Conservation (phyloP, 2,797 vertebrate species). For the Zalophus californianus region DNA sequence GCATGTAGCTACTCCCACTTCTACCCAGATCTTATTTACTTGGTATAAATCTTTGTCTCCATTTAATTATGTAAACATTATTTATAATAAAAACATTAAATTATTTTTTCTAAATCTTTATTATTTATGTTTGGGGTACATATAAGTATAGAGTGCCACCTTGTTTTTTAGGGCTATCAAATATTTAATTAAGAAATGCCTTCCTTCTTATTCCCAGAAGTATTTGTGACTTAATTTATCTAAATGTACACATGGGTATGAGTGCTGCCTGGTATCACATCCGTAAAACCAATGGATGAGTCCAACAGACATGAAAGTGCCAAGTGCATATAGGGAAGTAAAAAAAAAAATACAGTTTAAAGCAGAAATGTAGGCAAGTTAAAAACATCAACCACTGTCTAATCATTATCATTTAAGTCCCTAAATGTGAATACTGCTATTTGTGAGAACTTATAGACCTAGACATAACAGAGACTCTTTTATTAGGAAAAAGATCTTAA, state of each 20-base stretch:
- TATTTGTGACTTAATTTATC: background rate
- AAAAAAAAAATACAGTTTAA: background rate
- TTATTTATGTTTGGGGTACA: background rate
- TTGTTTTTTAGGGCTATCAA: background rate
- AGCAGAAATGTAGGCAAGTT: background rate
- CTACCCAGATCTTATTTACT: background rate
- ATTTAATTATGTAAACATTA: background rate
- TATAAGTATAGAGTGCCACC: background rate
- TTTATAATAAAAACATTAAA: background rate
- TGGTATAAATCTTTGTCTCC: background rate
- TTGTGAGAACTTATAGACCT: background rate
- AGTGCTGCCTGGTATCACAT: background rate
- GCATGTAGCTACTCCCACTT: background rate
- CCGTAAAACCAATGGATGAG: background rate
- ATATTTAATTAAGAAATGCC: slow-evolving; percentile 18
- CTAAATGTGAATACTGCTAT: background rate
- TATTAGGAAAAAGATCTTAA: background rate
- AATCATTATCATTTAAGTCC: background rate
- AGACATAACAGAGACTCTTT: background rate
- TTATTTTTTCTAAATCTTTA: background rate
- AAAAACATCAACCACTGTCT: background rate
- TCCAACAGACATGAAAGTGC: background rate
- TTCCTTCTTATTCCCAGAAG: background rate
- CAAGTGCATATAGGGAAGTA: background rate
- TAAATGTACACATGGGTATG: background rate